Conservation (phyloP, 2,888 invertebrate genomes). For the Fabriciana adippe region DNA sequence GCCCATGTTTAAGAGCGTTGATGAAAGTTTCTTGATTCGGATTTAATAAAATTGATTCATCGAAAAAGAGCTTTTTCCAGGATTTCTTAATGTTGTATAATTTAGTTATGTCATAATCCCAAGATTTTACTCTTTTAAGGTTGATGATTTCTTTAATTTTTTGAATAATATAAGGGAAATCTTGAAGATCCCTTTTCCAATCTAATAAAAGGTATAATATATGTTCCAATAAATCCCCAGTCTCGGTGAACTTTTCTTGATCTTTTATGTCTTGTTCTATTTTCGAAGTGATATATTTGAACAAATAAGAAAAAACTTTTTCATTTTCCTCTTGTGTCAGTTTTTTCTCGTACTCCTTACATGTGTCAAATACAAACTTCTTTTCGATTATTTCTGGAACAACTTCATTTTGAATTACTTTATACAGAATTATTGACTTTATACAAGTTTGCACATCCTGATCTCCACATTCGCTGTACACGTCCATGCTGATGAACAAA, state of each 20-base stretch:
- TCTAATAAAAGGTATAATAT: constrained; percentile 50
- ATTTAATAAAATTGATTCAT: constrained; percentile 55
- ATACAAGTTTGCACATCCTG: constrained; percentile 51
- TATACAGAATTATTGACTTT: constrained; percentile 52
- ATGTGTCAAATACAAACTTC: constrained; percentile 50
- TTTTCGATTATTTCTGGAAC: constrained; percentile 56
- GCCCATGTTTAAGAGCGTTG: constrained; percentile 64
- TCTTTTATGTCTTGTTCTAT: constrained; percentile 44
- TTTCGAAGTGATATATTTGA: constrained; percentile 44
- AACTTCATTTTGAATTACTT: constrained; percentile 48
- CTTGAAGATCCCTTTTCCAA: constrained; percentile 56
- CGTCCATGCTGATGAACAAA: constrained; percentile 54
- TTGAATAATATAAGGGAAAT: constrained; percentile 47
- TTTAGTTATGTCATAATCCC: constrained; percentile 44
- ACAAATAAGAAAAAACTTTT: constrained; percentile 57
- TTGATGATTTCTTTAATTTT: constrained; percentile 51
- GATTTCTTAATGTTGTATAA: constrained; percentile 57
- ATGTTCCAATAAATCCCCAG: constrained; percentile 42
- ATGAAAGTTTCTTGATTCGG: constrained; percentile 53
- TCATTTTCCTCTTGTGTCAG: constrained; percentile 50
- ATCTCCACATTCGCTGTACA: constrained; percentile 51
- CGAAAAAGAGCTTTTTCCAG: constrained; percentile 60
- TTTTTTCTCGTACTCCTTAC: constrained; percentile 47
- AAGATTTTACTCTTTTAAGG: constrained; percentile 48
- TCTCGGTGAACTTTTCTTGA: constrained; percentile 46